Conservation (phyloP, 2,113 vertebrate species). For the Syrmaticus mikado region DNA sequence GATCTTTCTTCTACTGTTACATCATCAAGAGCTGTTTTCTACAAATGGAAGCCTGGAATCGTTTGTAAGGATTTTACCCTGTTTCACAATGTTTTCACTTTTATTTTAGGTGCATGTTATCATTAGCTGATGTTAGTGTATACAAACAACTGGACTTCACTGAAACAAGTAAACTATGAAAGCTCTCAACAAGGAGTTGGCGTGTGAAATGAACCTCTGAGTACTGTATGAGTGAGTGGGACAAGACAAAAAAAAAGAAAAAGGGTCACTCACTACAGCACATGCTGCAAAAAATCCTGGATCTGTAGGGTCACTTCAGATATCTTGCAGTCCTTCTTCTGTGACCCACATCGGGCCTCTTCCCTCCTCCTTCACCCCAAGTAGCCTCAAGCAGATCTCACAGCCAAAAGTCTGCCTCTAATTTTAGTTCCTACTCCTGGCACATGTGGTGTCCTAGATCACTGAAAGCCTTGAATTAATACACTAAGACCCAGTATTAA, state of each 20-base stretch:
- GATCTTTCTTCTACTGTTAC: neutral
- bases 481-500: conserved; percentile 70
- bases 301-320: neutral
- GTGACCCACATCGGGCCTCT: conserved; percentile 5
- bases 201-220: neutral
- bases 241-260: neutral
- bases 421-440: conserved; percentile 74
- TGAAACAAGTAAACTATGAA: neutral
- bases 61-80: neutral
- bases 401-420: conserved; percentile 74
- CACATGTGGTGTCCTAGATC: conserved; percentile 72
- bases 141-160: neutral
- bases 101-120: neutral
- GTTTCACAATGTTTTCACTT: neutral
- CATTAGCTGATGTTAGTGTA: neutral
- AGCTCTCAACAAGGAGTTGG: neutral
- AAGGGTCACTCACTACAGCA: neutral
- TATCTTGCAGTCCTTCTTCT: neutral
- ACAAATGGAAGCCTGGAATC: neutral
- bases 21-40: neutral
- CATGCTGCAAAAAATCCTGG: neutral
- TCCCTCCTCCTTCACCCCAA: conserved; percentile 39
- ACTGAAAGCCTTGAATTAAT: conserved; percentile 71
- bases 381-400: conserved; percentile 62
- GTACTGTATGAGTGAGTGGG: neutral